Evolutionary conservation across 2,797 vertebrate species (phyloP), one percentile per base, ranked within the genome.

Genomic region (Sternotherus odoratus): DNA sequence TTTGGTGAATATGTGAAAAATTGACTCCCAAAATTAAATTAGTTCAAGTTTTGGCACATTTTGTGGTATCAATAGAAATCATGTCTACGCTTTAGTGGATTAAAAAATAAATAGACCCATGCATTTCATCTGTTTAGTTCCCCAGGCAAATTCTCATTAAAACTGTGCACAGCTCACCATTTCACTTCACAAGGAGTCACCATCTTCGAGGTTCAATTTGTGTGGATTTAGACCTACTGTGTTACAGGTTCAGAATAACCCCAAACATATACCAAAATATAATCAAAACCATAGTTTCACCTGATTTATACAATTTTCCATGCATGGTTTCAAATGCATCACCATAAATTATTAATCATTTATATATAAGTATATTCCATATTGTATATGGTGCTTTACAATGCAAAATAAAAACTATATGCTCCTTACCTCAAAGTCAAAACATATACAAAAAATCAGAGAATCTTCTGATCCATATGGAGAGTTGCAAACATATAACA

Each of bases 1-100:
- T 84, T 82, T 48, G 60, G 5, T 30, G 49, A 94, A 92, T 91
- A 75, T 74, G 53, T 46, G 56, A 92, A 88, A 48, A 82, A 87
- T 54, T 83, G 53, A 90, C 72, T 51, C 90, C 57, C 24, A 87
- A 92, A 89, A 2, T 1, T n/a, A 30, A 57, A 43, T 77, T 87
- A 19, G 51, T 83, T 90, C 81, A 93, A 91, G 63, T 56, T 57
- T 57, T 21, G 75, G 4, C 8, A 77, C 88, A 53, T 8, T 46
- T 89, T 75, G 66, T n/a, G 23, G 1, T 23, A 19, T 60, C 79
- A 12, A 1, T n/a, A 82, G 11, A 75, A 79, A 91, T n/a, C 6
- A 8, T 19, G 23, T 23, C 39, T 69, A 5, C 16, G 13, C 3
- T 23, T 19, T 85, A 8, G 46, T 54, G 79, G n/a, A 74, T 81